Evolutionary conservation across 1,140 invertebrate species (phyloP).

Genomic region (Bombus superbus): DNA sequence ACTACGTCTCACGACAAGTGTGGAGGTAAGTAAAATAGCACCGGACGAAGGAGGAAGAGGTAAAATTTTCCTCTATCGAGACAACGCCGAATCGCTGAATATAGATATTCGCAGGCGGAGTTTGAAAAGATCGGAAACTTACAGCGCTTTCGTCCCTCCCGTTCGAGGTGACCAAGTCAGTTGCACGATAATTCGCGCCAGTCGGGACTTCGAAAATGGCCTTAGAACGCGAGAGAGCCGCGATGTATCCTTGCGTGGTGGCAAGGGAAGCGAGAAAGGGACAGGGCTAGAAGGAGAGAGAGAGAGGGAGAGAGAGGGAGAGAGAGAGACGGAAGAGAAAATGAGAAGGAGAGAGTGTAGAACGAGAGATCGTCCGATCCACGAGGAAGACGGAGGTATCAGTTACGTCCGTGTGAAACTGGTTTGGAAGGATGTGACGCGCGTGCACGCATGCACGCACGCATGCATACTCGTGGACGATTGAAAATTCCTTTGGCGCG

Average conservation of each 20-base stretch:
- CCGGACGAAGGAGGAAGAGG: background rate
- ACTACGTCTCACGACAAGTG: background rate
- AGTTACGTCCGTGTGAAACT: slow-evolving; percentile 77
- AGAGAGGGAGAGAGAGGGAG: slow-evolving; percentile 50
- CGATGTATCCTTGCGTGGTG: slow-evolving; percentile 23
- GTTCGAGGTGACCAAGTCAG: slow-evolving; percentile 31
- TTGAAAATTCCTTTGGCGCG: slow-evolving; percentile 72
- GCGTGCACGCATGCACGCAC: slow-evolving; percentile 59
- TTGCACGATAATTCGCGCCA: slow-evolving; percentile 47
- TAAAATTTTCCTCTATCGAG: background rate
- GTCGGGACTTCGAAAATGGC: slow-evolving; percentile 55
- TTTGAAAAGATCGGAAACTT: slow-evolving; percentile 13
- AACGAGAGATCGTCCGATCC: slow-evolving; percentile 63
- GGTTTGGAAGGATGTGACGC: slow-evolving; percentile 80
- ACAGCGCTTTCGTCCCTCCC: background rate
- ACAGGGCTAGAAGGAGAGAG: slow-evolving; percentile 43
- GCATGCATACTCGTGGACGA: slow-evolving; percentile 47
- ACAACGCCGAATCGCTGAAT: background rate
- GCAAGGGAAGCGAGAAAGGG: slow-evolving; percentile 36
- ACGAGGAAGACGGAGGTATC: slow-evolving; percentile 68
- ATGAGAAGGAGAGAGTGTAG: slow-evolving; percentile 63
- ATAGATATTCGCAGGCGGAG: background rate
- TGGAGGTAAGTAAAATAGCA: background rate
- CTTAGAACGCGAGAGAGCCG: slow-evolving; percentile 29
- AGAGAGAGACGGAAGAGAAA: slow-evolving; percentile 31